Evolutionary conservation across 2,113 vertebrate species (phyloP).

Genomic region (Scartelaos histophorus): DNA sequence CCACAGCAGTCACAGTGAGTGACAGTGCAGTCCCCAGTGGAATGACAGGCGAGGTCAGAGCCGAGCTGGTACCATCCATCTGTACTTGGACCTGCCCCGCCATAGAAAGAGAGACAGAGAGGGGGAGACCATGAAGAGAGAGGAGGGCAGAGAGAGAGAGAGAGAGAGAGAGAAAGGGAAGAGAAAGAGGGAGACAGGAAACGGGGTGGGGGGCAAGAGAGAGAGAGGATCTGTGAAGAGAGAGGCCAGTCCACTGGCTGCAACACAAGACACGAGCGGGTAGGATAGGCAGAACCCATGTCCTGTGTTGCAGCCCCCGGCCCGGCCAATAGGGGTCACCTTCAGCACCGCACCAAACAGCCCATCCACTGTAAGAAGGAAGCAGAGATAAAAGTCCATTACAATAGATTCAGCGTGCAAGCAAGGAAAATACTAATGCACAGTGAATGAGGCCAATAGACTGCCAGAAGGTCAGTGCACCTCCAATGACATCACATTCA

Average conservation of each 20-base stretch:
- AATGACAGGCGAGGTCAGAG: background rate
- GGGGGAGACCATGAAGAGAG: background rate
- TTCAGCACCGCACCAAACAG: conserved; percentile 50
- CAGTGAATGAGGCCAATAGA: conserved; percentile 31
- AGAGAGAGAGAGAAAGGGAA: conserved; percentile 79
- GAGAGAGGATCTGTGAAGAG: conserved; percentile 9
- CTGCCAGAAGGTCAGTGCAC: conserved; percentile 31
- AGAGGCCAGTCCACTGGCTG: conserved; percentile 79
- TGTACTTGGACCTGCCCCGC: conserved; percentile 13
- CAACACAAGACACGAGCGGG: conserved; percentile 86
- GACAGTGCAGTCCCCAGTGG: background rate
- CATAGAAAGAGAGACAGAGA: background rate
- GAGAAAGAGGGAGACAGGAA: background rate
- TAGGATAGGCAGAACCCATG: conserved; percentile 77
- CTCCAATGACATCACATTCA: conserved; percentile 61
- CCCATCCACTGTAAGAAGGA: conserved; percentile 53
- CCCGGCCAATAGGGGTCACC: conserved; percentile 70
- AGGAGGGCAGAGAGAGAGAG: conserved; percentile 49
- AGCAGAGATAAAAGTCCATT: conserved; percentile 50
- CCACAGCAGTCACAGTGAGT: background rate
- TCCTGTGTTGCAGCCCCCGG: conserved; percentile 85
- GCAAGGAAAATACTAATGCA: conserved; percentile 22
- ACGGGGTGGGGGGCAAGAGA: no score
- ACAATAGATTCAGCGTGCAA: conserved; percentile 50
- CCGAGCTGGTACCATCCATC: conserved; percentile 11